Evolutionary conservation across 2,888 invertebrate species (phyloP).

Genomic region (Sarcophaga rosellei): DNA sequence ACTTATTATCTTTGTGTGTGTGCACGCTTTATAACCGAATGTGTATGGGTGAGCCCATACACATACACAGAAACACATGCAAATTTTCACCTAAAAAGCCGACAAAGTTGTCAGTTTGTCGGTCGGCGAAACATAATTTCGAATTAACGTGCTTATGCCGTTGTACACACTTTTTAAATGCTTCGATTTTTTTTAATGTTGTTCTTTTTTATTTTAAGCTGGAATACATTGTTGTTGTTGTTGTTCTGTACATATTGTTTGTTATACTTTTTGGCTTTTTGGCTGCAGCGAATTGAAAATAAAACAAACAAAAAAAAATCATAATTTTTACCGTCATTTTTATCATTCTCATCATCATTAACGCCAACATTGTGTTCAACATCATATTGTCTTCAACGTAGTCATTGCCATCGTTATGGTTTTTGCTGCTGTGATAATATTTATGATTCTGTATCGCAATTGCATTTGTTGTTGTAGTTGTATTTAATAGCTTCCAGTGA

Average conservation of each 20-base stretch:
- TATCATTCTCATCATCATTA: constrained; percentile 25
- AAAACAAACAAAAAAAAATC: constrained; percentile 11
- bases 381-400: constrained; percentile 30
- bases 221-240: constrained; percentile 7
- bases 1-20: too few species aligned
- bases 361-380: neutral
- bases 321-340: constrained; percentile 51
- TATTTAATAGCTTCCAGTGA: constrained; percentile 24
- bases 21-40: too few species aligned
- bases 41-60: neutral
- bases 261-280: neutral
- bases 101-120: constrained; percentile 37
- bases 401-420: neutral
- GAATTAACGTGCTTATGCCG: constrained; percentile 70
- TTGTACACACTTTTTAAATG: constrained; percentile 58
- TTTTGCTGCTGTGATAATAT: neutral
- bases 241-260: neutral
- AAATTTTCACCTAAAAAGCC: constrained; percentile 26
- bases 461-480: neutral
- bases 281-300: constrained; percentile 27
- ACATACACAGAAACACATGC: neutral
- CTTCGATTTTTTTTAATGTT: constrained; percentile 41
- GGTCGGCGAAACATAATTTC: constrained; percentile 68
- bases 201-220: constrained; percentile 12
- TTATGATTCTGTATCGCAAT: neutral